These are phyloP conservation scores for Rhinolophus ferrumequinum DNA, from an alignment of 2,113 vertebrate genomes.

Conservation along the genomic window DNA sequence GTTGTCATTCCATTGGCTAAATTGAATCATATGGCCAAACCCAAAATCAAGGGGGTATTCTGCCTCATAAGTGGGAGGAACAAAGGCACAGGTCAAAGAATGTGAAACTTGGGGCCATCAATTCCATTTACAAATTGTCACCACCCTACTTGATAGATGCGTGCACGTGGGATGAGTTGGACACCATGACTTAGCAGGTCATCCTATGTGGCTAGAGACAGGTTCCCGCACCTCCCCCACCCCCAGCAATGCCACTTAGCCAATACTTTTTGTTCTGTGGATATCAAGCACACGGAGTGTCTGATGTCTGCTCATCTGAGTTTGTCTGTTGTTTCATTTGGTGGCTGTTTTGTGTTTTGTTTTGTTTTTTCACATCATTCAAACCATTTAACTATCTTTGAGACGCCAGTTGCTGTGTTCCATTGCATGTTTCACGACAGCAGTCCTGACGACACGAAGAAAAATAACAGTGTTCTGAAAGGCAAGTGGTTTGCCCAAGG, in stretches of 20 bases:
- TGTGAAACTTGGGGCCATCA: neutral
- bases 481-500: neutral
- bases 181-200: neutral
- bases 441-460: neutral
- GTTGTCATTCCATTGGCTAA: neutral
- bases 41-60: neutral
- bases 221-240: neutral
- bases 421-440: neutral
- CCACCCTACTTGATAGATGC: neutral
- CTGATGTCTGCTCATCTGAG: neutral
- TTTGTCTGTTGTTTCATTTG: conserved; percentile 28
- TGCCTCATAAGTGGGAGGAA: neutral
- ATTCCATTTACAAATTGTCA: neutral
- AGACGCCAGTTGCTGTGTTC: conserved; percentile 27
- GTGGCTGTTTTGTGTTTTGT: neutral
- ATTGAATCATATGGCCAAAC: neutral
- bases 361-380: neutral
- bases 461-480: neutral
- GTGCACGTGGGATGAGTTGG: neutral
- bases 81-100: neutral
- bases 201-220: neutral
- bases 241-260: neutral
- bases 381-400: conserved; percentile 33
- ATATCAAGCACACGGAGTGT: neutral
- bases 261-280: neutral